Evolutionary conservation across 2,113 vertebrate species (phyloP).

Genomic region (Pelecanus crispus): DNA sequence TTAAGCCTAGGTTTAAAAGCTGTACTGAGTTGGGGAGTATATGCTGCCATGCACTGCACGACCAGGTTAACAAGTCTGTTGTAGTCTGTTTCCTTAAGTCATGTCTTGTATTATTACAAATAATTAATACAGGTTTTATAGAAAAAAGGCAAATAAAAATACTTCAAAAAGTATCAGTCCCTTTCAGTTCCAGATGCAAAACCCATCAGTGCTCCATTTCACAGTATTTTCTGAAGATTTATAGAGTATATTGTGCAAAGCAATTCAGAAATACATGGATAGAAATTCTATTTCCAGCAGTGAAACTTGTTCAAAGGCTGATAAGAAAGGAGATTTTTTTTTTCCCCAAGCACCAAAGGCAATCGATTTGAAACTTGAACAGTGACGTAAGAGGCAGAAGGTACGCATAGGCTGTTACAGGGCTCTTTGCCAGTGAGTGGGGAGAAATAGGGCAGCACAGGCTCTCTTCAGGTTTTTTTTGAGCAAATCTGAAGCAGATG

Average conservation of each 20-base stretch:
- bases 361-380: neutral
- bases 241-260: neutral
- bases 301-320: neutral
- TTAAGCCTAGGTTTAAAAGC: neutral
- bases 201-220: neutral
- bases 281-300: neutral
- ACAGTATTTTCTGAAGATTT: neutral
- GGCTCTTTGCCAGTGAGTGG: neutral
- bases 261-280: neutral
- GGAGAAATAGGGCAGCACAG: neutral
- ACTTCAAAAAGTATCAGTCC: neutral
- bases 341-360: neutral
- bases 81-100: neutral
- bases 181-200: neutral
- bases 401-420: neutral
- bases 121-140: neutral
- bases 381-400: neutral
- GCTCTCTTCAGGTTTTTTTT: neutral
- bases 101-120: neutral
- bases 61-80: neutral
- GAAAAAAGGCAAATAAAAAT: neutral
- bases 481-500: slow-evolving; percentile 10
- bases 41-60: neutral
- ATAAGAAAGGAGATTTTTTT: neutral
- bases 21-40: rapidly evolving